Conservation (phyloP, 2,113 vertebrate species). For the Holacanthus passer region DNA sequence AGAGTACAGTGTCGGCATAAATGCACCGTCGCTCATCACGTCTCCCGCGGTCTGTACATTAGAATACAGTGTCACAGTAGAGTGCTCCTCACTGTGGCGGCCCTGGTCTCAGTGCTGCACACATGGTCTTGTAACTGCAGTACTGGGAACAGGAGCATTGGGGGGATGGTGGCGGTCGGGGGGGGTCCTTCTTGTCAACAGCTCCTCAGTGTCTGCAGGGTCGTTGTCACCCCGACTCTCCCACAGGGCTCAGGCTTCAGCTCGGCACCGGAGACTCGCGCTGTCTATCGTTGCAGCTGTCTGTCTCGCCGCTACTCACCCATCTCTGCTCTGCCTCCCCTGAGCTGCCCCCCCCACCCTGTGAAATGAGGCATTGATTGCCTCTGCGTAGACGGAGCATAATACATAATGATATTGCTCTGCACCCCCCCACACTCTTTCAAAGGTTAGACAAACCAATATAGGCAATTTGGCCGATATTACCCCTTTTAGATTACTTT, state of each 20-base stretch:
- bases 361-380: slow-evolving; percentile 79
- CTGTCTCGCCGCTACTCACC: slow-evolving; percentile 34
- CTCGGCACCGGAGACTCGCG: slow-evolving; percentile 33
- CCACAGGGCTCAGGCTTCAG: slow-evolving; percentile 55
- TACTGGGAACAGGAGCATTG: slow-evolving; percentile 14
- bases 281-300: slow-evolving; percentile 28
- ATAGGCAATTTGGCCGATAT: slow-evolving; percentile 25
- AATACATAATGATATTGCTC: slow-evolving; percentile 78
- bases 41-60: slow-evolving; percentile 39
- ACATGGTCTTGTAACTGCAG: slow-evolving; percentile 45
- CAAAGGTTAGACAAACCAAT: slow-evolving; percentile 44
- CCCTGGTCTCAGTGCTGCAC: slow-evolving; percentile 14
- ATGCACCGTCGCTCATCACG: slow-evolving; percentile 34
- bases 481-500: slow-evolving; percentile 27
- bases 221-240: slow-evolving; percentile 46
- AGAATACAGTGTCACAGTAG: slow-evolving; percentile 35
- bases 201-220: slow-evolving; percentile 49
- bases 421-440: slow-evolving; percentile 14
- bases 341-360: slow-evolving; percentile 30
- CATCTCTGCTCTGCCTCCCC: slow-evolving; percentile 28
- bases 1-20: slow-evolving; percentile 35
- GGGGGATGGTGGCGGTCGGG: background rate
- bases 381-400: slow-evolving; percentile 66
- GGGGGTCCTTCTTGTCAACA: slow-evolving; percentile 62
- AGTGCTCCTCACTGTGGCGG: slow-evolving; percentile 11